A percentile compares a stretch with the other conserved stretches of the same genome.
Conservation (phyloP, 1,140 invertebrate genomes). For the Oppia nitens region DNA sequence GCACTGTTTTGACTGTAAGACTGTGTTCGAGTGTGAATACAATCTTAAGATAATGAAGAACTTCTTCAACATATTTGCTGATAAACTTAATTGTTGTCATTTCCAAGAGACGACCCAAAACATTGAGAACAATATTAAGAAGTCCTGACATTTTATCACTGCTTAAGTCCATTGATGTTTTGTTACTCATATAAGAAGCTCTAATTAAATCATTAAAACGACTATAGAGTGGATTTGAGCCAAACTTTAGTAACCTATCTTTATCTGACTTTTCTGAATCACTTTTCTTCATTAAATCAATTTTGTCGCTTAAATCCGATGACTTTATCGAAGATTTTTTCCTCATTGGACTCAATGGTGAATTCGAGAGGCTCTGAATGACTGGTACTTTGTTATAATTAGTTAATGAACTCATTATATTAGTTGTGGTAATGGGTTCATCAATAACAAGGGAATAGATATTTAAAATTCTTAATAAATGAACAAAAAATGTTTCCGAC, state of each 20-base stretch:
- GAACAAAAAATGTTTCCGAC: not conserved
- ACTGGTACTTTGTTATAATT: not conserved
- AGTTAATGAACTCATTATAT: not conserved
- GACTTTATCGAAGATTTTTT: not conserved
- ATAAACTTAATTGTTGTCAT: constrained; percentile 51
- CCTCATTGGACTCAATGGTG: constrained; percentile 7
- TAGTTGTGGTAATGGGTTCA: not conserved
- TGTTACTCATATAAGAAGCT: constrained; percentile 1
- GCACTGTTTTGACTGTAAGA: constrained; percentile 52
- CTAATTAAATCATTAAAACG: constrained; percentile 9
- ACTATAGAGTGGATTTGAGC: not conserved
- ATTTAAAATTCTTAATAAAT: constrained; percentile 10
- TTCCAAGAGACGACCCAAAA: constrained; percentile 56
- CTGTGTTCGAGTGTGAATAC: constrained; percentile 51
- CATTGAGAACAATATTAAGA: constrained; percentile 43
- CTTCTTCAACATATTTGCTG: constrained; percentile 55
- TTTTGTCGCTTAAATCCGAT: not conserved
- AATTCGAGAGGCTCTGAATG: not conserved
- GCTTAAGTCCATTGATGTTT: constrained; percentile 4
- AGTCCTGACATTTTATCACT: constrained; percentile 53
- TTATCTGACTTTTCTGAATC: not conserved
- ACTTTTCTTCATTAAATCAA: not conserved
- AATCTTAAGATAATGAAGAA: constrained; percentile 53
- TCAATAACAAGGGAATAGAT: constrained; percentile 7
- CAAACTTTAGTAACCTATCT: not conserved